Conservation (phyloP, 2,888 invertebrate species). For the Thera britannica region DNA sequence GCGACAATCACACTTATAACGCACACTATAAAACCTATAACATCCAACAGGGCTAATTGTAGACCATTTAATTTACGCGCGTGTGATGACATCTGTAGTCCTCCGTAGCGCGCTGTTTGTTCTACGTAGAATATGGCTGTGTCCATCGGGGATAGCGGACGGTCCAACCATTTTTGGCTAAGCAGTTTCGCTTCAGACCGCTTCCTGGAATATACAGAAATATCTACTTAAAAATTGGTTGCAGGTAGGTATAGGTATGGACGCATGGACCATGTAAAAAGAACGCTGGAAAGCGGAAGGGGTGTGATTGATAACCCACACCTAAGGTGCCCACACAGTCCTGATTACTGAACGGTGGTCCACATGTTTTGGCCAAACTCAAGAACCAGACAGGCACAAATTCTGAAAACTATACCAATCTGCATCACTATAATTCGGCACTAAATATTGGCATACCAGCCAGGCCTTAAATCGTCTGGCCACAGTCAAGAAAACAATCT, state of each 20-base stretch:
- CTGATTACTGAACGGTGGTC: no score
- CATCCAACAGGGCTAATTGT: slow-evolving; percentile 49
- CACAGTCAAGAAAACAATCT: no score
- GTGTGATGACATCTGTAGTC: slow-evolving; percentile 51
- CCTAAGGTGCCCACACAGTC: no score
- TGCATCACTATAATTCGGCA: no score
- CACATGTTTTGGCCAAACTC: no score
- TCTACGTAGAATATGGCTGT: slow-evolving; percentile 58
- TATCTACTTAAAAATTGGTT: not conserved
- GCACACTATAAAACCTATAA: slow-evolving; percentile 41
- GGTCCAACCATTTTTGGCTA: slow-evolving; percentile 53
- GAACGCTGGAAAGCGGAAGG: no score
- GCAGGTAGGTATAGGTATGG: not conserved
- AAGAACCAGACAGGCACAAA: no score
- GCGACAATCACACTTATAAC: slow-evolving; percentile 19
- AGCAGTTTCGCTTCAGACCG: slow-evolving; percentile 49
- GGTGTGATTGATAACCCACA: no score
- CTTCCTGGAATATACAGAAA: slow-evolving; percentile 45
- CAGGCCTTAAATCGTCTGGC: no score
- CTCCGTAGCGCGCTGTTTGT: slow-evolving; percentile 49
- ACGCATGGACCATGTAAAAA: no score
- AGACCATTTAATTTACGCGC: slow-evolving; percentile 44
- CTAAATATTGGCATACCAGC: no score
- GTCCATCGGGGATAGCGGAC: slow-evolving; percentile 56
- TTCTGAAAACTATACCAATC: no score